Evolutionary conservation across 2,113 vertebrate genomes (phyloP), one percentile per base, ranked within the genome.

Genomic region (Axis porcinus): DNA sequence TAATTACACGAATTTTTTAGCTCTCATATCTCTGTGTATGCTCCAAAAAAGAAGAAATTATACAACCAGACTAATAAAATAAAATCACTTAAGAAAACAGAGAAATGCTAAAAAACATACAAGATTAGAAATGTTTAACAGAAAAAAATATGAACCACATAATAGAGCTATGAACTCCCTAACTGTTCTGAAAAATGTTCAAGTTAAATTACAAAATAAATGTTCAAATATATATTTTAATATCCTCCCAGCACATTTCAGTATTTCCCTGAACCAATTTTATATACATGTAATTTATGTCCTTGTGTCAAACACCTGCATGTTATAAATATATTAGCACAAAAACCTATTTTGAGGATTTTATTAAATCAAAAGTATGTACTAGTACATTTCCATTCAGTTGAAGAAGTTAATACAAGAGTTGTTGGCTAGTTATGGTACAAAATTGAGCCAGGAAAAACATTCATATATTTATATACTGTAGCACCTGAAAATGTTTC

Each of bases 301-400:
- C 95, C 95, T 91, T 98, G 78, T 97, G 97, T 96, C 97, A 98
- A 97, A 97, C 97, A 98, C 97, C 97, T 98, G 95, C 92, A 96
- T 93, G 84, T 97, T 98, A 98, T 96, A 98, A 98, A 98, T 98
- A 95, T 90, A 97, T 98, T 98, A 97, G 95, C 86, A 97, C 97
- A 98, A 98, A 98, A 98, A 94, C 85, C 93, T 98, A 98, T 98
- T 98, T 97, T 97, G 94, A 98, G 90, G 55, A 95, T 98, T 98
- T 98, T 98, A 97, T 98, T 98, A 98, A 98, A 97, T 96, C 96
- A 98, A 91, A 98, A 96, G 47, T 97, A 97, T 97, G 55, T 94
- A 96, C 67, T 79, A 76, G 84, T 88, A 55, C 1, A 14, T 86
- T 97, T 97, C 94, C 86, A 97, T 96, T 96, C 96, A 98, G 93